Evolutionary conservation across 1,140 invertebrate genomes (phyloP), one percentile per base, ranked within the genome.

Genomic region (Trichoplusia ni): DNA sequence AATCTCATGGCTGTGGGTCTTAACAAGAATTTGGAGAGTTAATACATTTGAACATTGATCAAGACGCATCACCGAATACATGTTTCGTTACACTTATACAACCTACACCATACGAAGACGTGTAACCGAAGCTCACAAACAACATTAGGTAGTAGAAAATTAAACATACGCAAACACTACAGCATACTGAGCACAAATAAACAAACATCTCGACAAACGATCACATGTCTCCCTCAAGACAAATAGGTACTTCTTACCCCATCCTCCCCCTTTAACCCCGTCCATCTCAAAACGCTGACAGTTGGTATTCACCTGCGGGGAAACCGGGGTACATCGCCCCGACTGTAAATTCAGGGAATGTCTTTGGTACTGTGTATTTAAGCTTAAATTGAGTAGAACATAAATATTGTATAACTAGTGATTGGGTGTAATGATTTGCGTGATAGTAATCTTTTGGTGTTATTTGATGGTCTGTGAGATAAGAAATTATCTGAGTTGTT

Each of bases 151-250:
- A 46, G 5, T 11, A 9, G 29, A 44, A 58, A 7, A 40, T 33
- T 14, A 40, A 69, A 60, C 40, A 40, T 19, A 44, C 38, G 56
- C 42, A 40, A 23, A 44, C 38, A 61, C 42, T 58, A 54, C 61
- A 58, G 51, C 42, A 67, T 56, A 60, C 67, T 66, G 54, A 69
- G 49, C 49, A 73, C 73, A 78, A 75, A 78, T 72, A 79, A 76
- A 73, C 73, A 74, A 77, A 75, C 70, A 68, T 61, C 56, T 25
- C 40, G 46, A 46, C 64, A 68, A 63, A 54, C 73, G 73, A 77
- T 78, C 69, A 71, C 73, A 72, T 71, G 76, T 76, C 76, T 60
- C 73, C 71, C 69, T 49, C 71, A 74, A 79, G 76, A 79, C 74
- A 79, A 79, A 79, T 79, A 79, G 67, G 59, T 47, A 56, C 58